Conservation (phyloP, 1,140 invertebrate genomes). For the Achroia grisella region DNA sequence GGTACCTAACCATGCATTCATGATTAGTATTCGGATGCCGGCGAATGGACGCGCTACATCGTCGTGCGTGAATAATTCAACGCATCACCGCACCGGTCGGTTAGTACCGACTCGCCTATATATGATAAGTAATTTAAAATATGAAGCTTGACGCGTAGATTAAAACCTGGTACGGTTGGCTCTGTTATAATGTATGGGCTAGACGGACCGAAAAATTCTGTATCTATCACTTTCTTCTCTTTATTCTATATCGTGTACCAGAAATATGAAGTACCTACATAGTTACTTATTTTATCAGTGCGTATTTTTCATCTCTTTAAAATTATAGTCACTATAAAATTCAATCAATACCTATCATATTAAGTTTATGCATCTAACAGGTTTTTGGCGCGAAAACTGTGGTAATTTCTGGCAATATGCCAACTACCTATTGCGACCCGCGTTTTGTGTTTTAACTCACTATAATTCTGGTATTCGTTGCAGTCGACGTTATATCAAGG, state of each 20-base stretch:
- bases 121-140: constrained; percentile 21
- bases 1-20: constrained; percentile 2
- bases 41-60: constrained; percentile 11
- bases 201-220: too few relatives aligned
- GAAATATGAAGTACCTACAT: too few relatives aligned
- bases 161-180: too few relatives aligned
- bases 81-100: constrained; percentile 4
- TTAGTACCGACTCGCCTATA: constrained; percentile 7
- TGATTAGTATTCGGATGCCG: constrained; percentile 25
- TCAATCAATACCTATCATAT: too few relatives aligned
- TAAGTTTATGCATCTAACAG: constrained; percentile 12
- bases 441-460: constrained; percentile 34
- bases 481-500: too few relatives aligned
- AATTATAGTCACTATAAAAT: too few relatives aligned
- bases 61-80: constrained; percentile 29
- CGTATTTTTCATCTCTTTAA: too few relatives aligned
- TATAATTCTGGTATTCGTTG: constrained; percentile 17
- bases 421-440: constrained; percentile 21
- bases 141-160: constrained; percentile 3
- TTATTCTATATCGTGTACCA: too few relatives aligned
- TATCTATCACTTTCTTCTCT: too few relatives aligned
- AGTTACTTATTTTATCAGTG: too few relatives aligned
- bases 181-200: too few relatives aligned
- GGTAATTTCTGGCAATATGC: constrained; percentile 27
- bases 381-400: constrained; percentile 32